These are phyloP conservation scores for Vulpes lagopus DNA, from an alignment of 2,113 vertebrate genomes.

Conservation along the genomic window DNA sequence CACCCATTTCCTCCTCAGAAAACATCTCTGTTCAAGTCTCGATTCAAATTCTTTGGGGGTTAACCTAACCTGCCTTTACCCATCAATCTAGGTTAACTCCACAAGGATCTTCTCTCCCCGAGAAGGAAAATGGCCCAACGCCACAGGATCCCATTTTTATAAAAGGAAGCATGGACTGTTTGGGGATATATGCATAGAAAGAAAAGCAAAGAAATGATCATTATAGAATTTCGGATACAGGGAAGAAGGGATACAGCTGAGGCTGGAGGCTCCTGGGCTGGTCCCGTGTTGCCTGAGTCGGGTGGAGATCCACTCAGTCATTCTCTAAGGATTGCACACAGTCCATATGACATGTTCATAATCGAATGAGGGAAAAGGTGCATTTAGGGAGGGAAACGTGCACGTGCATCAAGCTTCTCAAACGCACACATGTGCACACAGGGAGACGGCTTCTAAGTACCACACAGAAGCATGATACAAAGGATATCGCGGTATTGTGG, in stretches of 20 bases:
- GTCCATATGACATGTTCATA: not conserved
- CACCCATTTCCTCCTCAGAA: not conserved
- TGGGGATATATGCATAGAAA: accelerated
- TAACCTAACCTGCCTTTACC: accelerated
- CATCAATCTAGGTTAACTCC: too few species aligned
- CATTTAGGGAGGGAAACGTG: not conserved
- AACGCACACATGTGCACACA: not conserved
- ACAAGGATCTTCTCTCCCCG: not conserved
- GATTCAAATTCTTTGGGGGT: accelerated
- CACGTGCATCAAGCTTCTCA: not conserved
- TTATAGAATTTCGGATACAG: accelerated
- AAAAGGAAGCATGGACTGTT: not conserved
- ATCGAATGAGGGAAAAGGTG: not conserved
- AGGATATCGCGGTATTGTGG: not conserved
- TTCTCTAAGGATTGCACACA: accelerated
- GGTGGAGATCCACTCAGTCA: accelerated
- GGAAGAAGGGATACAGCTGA: accelerated
- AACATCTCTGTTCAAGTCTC: not conserved
- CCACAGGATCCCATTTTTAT: accelerated
- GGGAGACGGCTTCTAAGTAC: accelerated
- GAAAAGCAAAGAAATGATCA: not conserved
- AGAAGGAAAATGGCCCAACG: not conserved
- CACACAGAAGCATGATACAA: accelerated
- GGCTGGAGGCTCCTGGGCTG: accelerated
- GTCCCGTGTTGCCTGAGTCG: accelerated